Evolutionary conservation across 2,888 invertebrate species (phyloP), one percentile per base, ranked within the genome.

Genomic region (Megastigmus dorsalis): DNA sequence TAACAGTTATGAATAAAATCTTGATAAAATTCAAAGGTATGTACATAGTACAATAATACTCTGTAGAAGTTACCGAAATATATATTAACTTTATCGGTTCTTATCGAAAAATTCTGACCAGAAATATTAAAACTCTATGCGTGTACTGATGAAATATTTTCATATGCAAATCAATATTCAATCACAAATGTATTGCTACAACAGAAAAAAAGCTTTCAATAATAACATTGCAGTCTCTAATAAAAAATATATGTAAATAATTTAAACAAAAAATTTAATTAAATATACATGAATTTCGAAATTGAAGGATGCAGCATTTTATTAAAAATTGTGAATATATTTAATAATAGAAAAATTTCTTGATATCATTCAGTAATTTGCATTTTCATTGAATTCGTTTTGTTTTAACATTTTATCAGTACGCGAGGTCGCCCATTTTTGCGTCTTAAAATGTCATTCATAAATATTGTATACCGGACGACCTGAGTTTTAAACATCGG

Each of bases 131-230:
- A 52, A 13, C 52, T 52, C 52, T 28, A 41, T 28, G 55, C 45
- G 62, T 41, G 55, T 63, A 45, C 55, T 63, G 54, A 63, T 71
- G 26, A 41, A 23, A 71, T 18, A n/a, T 68, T 54, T 1, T 23
- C 9, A 57, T 23, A 26, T 13, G 38, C 9, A 20, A 3, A 38
- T 28, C n/a, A 2, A 63, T n/a, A n/a, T n/a, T n/a, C n/a, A n/a
- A n/a, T n/a, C n/a, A n/a, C n/a, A n/a, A n/a, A n/a, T n/a, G n/a
- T n/a, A n/a, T n/a, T n/a, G n/a, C n/a, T n/a, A n/a, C 6, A 20
- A 1, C 20, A 7, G 13, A 23, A 6, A 48, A 10, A 23, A 10
- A 23, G 4, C 28, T 26, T 6, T 28, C n/a, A 52, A 28, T 38
- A 38, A 13, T 28, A n/a, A 23, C n/a, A 28, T n/a, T 28, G 15